These are phyloP conservation scores for Atrichornis clamosus DNA, from an alignment of 2,113 vertebrate species.

Conservation along the genomic window DNA sequence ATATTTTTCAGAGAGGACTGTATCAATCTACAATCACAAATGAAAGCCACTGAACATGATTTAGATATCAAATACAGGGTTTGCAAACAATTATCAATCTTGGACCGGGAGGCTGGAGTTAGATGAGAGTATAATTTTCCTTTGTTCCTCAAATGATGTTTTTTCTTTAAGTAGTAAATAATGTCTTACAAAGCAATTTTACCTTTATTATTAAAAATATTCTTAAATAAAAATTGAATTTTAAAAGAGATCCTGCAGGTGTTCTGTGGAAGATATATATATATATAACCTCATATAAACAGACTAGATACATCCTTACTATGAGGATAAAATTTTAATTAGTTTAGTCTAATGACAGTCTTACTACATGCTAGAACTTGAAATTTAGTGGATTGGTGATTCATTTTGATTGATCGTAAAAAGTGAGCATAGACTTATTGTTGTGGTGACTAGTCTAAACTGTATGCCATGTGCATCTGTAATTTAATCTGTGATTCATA, in stretches of 20 bases:
- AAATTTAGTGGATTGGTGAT: constrained; percentile 64
- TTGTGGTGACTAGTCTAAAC: constrained; percentile 66
- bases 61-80: constrained; percentile 73
- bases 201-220: constrained; percentile 9
- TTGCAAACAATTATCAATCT: constrained; percentile 71
- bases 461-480: constrained; percentile 20
- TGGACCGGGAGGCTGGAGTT: constrained; percentile 24
- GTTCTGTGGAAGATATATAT: background rate
- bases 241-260: constrained; percentile 39
- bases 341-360: constrained; percentile 64
- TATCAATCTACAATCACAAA: constrained; percentile 69
- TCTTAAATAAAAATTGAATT: constrained; percentile 21
- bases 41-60: constrained; percentile 68
- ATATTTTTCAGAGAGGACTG: constrained; percentile 67
- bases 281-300: constrained; percentile 21
- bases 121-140: constrained; percentile 29
- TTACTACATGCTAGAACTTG: constrained; percentile 47
- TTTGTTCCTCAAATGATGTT: constrained; percentile 44
- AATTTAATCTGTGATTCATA: constrained; percentile 62
- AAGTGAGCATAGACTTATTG: constrained; percentile 52
- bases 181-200: background rate
- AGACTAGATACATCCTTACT: constrained; percentile 24
- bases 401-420: constrained; percentile 69
- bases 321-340: constrained; percentile 68
- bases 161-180: constrained; percentile 45